These are phyloP conservation scores for Sphenopsis melanotis DNA, from an alignment of 2,797 vertebrate species.

Conservation along the genomic window DNA sequence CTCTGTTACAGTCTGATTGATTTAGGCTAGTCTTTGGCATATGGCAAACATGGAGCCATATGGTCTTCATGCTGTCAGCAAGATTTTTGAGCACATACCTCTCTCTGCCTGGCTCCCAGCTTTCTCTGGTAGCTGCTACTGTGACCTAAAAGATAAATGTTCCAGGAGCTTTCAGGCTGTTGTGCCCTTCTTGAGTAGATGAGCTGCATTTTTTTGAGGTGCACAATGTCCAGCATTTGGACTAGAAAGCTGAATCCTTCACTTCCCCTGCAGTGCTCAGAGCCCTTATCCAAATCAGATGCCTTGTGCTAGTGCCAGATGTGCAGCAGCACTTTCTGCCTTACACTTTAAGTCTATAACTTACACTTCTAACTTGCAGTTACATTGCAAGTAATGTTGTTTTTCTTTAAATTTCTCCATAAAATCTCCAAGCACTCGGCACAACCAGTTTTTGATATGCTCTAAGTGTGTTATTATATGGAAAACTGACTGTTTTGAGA, in stretches of 20 bases:
- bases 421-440: background rate
- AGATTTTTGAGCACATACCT: background rate
- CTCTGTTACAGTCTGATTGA: constrained; percentile 4
- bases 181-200: background rate
- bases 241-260: background rate
- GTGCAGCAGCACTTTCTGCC: background rate
- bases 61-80: background rate
- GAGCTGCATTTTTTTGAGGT: background rate
- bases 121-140: background rate
- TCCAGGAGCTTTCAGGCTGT: background rate
- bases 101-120: background rate
- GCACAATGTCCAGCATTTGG: background rate
- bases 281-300: background rate
- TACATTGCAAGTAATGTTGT: background rate
- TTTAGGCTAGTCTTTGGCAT: background rate
- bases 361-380: background rate
- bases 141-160: background rate
- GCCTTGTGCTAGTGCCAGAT: background rate
- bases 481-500: background rate
- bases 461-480: background rate
- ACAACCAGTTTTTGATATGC: background rate
- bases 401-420: background rate
- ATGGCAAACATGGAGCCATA: background rate
- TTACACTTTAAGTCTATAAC: background rate
- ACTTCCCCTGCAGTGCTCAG: background rate